Conservation (phyloP, 2,888 invertebrate species). For the Cryptocheilus praepositus region DNA sequence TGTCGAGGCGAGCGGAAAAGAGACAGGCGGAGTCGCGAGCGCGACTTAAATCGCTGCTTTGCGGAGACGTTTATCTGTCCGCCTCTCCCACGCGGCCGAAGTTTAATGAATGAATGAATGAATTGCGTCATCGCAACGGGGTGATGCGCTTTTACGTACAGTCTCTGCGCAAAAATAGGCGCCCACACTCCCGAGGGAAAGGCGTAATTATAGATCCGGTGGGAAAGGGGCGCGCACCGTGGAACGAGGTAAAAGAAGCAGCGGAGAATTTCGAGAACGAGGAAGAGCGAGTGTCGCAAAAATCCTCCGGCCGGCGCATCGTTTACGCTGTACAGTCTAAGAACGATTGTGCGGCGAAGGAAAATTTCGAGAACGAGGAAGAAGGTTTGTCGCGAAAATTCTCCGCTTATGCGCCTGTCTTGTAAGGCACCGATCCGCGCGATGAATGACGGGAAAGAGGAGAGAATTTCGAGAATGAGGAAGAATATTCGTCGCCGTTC, state of each 20-base stretch:
- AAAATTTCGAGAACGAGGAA: too few species aligned
- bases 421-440: too few species aligned
- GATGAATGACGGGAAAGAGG: slow-evolving; percentile 6
- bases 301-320: too few species aligned
- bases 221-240: neutral
- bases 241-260: slow-evolving; percentile 8
- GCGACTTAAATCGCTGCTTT: slow-evolving; percentile 41
- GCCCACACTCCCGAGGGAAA: slow-evolving; percentile 47
- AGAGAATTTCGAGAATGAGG: slow-evolving; percentile 20
- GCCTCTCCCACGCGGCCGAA: slow-evolving; percentile 60
- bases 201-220: slow-evolving; percentile 40
- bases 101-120: slow-evolving; percentile 68
- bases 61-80: slow-evolving; percentile 55
- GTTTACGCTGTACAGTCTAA: too few species aligned
- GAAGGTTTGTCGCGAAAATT: too few species aligned
- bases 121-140: slow-evolving; percentile 66
- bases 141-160: slow-evolving; percentile 50
- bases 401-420: too few species aligned
- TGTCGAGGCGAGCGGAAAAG: too few species aligned
- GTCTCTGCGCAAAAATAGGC: slow-evolving; percentile 51
- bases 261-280: slow-evolving; percentile 21
- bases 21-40: slow-evolving; percentile 24
- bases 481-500: neutral
- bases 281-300: neutral
- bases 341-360: too few species aligned